Percentiles rank a stretch among this genome's conserved stretches.
Conservation (phyloP, 2,888 invertebrate genomes). For the Petrophora chlorosata region DNA sequence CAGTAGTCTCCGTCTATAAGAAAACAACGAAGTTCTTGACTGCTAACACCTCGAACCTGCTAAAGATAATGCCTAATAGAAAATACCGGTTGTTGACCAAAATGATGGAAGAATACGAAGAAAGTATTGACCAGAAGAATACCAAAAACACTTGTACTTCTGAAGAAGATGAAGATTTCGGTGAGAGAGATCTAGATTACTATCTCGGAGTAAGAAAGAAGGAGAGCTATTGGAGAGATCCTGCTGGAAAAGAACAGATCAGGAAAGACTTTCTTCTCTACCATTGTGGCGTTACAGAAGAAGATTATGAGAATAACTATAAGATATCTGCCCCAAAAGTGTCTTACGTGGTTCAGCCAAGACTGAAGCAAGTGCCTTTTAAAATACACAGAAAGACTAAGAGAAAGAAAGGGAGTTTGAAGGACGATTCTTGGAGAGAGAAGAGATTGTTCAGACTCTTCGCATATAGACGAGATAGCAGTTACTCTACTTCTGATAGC, state of each 20-base stretch:
- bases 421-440: slow-evolving; percentile 72
- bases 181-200: slow-evolving; percentile 71
- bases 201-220: slow-evolving; percentile 71
- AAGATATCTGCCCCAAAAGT: slow-evolving; percentile 53
- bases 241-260: slow-evolving; percentile 69
- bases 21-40: slow-evolving; percentile 75
- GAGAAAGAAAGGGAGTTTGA: slow-evolving; percentile 50
- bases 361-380: slow-evolving; percentile 74
- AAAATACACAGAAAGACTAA: slow-evolving; percentile 64
- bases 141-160: slow-evolving; percentile 19
- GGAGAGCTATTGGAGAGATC: slow-evolving; percentile 73
- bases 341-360: slow-evolving; percentile 53
- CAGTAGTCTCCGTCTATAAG: slow-evolving; percentile 70
- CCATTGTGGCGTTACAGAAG: slow-evolving; percentile 71
- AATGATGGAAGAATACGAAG: slow-evolving; percentile 53
- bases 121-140: slow-evolving; percentile 32
- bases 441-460: slow-evolving; percentile 72
- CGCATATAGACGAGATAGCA: slow-evolving; percentile 64
- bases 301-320: slow-evolving; percentile 66
- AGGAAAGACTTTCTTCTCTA: slow-evolving; percentile 72
- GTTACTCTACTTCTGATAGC: slow-evolving; percentile 71
- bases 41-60: slow-evolving; percentile 63
- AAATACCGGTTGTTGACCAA: slow-evolving; percentile 55
- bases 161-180: slow-evolving; percentile 57
- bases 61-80: slow-evolving; percentile 66